These are phyloP conservation scores for Drosophila ezoana DNA, from an alignment of 2,888 invertebrate genomes.

Conservation along the genomic window DNA sequence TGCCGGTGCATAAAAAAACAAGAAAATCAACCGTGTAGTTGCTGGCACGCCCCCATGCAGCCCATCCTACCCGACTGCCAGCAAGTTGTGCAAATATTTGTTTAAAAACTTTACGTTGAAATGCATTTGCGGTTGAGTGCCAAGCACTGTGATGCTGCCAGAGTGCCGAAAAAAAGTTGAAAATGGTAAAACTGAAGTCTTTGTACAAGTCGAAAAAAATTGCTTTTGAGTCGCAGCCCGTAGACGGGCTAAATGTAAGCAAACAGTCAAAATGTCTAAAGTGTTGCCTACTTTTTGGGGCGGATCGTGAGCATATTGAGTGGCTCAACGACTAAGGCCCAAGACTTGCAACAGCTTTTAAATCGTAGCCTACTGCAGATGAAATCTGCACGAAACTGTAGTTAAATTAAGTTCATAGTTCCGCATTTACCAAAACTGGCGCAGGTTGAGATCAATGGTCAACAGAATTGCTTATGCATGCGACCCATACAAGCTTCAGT, in stretches of 20 bases:
- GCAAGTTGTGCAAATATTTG: conserved; percentile 81
- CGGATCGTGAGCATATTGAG: conserved; percentile 12
- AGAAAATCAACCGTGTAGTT: conserved; percentile 63
- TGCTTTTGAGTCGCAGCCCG: conserved; percentile 65
- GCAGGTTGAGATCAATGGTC: background rate
- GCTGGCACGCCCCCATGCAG: conserved; percentile 5
- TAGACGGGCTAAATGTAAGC: conserved; percentile 58
- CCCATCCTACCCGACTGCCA: conserved; percentile 25
- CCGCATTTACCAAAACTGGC: no score
- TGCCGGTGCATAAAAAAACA: conserved; percentile 56
- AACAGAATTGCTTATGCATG: no score
- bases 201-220: conserved; percentile 59
- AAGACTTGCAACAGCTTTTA: conserved; percentile 4
- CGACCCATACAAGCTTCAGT: no score
- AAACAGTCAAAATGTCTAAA: conserved; percentile 51
- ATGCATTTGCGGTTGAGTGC: conserved; percentile 82
- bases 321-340: background rate
- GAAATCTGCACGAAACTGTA: background rate
- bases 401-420: background rate
- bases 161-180: conserved; percentile 56
- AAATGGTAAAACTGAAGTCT: conserved; percentile 34
- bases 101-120: conserved; percentile 79
- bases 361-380: background rate
- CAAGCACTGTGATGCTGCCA: conserved; percentile 64
- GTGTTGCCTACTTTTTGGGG: conserved; percentile 38